Evolutionary conservation across 1,140 invertebrate genomes (phyloP).

Genomic region (Heliothis subflexa): DNA sequence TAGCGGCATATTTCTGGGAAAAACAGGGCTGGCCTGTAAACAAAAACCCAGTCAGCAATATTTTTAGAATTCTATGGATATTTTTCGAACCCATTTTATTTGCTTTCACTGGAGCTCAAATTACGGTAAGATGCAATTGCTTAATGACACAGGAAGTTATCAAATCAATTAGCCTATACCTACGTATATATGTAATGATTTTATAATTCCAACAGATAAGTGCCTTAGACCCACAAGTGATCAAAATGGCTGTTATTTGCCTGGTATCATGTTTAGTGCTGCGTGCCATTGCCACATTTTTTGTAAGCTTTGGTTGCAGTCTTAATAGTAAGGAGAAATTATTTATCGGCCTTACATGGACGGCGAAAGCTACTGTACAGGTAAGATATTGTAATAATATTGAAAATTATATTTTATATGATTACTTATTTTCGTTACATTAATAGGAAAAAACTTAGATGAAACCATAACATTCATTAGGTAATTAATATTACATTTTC

Average conservation of each 20-base stretch:
- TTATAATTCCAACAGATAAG: constrained; percentile 81
- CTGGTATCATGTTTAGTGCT: constrained; percentile 87
- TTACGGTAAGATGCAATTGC: constrained; percentile 86
- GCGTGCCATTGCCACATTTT: constrained; percentile 88
- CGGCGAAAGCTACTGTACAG: constrained; percentile 97
- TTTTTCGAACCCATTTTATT: constrained; percentile 97
- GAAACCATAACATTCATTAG: no score
- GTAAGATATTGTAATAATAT: constrained; percentile 84
- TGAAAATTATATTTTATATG: no score
- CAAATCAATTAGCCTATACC: no score
- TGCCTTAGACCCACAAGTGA: constrained; percentile 88
- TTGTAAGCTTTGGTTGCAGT: constrained; percentile 90
- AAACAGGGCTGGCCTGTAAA: constrained; percentile 93
- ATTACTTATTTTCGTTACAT: no score
- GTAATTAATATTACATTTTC: constrained; percentile 44
- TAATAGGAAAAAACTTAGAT: no score
- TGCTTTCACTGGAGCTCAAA: constrained; percentile 95
- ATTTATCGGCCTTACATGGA: constrained; percentile 95
- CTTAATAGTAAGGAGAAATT: constrained; percentile 95
- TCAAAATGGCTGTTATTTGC: constrained; percentile 88
- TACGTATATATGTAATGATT: background rate
- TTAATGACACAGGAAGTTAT: no score
- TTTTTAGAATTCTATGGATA: constrained; percentile 97
- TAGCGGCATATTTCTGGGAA: constrained; percentile 91
- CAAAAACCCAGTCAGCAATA: constrained; percentile 94